phyloP scores from a whole-genome alignment of 2,797 vertebrate genomes.

The Nasua narica region DNA sequence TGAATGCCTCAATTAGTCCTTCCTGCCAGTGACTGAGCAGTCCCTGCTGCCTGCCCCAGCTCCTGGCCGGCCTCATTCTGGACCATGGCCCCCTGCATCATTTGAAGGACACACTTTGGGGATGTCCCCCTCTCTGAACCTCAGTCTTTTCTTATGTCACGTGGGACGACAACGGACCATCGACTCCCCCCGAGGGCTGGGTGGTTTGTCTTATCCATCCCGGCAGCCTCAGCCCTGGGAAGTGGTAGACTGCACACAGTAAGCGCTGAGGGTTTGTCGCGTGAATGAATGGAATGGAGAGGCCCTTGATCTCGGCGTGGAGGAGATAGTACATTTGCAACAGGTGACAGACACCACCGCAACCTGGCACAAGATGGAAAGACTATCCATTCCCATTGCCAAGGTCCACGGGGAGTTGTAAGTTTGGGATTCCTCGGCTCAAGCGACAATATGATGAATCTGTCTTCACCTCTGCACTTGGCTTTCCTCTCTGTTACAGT shows the following conservation, averaged over 20 bases:
- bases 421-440: not conserved
- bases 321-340: not conserved
- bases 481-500: not conserved
- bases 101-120: not conserved
- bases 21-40: not conserved
- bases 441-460: not conserved
- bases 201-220: not conserved
- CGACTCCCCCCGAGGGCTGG: not conserved
- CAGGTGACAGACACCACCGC: not conserved
- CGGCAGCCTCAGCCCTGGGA: not conserved
- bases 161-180: not conserved
- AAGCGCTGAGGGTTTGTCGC: not conserved
- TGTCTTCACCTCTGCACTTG: not conserved
- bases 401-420: not conserved
- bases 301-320: not conserved
- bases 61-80: not conserved
- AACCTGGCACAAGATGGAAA: not conserved
- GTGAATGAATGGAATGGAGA: not conserved
- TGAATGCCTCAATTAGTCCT: not conserved
- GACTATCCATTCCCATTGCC: not conserved
- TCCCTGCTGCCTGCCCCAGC: not conserved
- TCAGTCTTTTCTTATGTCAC: not conserved
- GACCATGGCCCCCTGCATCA: not conserved
- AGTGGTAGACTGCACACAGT: not conserved
- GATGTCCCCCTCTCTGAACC: not conserved